Base-by-base conservation (phyloP, 2,113 vertebrate species). In the Oncorhynchus gorbuscha region DNA sequence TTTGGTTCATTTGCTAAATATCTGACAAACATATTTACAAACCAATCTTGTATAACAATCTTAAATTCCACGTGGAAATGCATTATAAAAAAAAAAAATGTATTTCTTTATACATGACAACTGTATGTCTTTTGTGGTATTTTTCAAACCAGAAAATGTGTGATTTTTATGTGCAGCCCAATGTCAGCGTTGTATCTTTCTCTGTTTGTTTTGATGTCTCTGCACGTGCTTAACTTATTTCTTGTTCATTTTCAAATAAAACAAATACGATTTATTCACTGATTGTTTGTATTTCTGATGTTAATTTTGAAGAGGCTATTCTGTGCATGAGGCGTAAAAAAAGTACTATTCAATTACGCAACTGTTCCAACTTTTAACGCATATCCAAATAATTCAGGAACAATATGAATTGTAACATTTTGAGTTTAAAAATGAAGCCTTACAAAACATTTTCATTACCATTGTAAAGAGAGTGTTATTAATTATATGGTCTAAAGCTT, bases 171-270 rank as follows among this genome's bases (percentile, higher is more conserved):
- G 72, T 71, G 51, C 32, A 2, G 51, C 55, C 48, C 58, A 45
- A 35, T 58, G 75, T 76, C 30, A 62, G 62, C 16, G 72, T 69
- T 30, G 66, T 58, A 76, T 71, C 76, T 84, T 82, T 79, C 62
- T 72, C 80, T 24, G 48, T 86, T 72, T 58, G 71, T 79, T 90
- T 86, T 77, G 18, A 35, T 72, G 73, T 67, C 83, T 89, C 65
- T 35, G 92, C 91, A 95, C 94, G 93, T 94, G 89, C 88, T 93
- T 97, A 95, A 97, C 95, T 97, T 97, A 97, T 98, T 95, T 94
- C 94, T 95, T 95, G 95, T 92, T 95, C 92, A 73, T 88, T 87
- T 84, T 83, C 35, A 80, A 90, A 88, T 84, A 86, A 84, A 89
- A 81, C 26, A 69, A 70, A 14, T 18, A 76, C 76, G 24, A 28